Conservation (phyloP, 2,888 invertebrate species). For the Gisinianus flammeolus region DNA sequence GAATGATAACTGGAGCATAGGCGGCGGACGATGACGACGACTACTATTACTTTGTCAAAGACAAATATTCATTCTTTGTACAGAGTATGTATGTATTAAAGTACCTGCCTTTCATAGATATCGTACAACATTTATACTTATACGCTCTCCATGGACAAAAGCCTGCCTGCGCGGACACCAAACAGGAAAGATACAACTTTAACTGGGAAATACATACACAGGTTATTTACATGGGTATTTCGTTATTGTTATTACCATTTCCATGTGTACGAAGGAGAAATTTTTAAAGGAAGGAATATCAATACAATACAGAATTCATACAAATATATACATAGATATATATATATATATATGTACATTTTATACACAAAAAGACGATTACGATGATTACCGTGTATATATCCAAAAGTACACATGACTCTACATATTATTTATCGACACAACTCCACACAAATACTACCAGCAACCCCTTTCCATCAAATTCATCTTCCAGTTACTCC, state of each 20-base stretch:
- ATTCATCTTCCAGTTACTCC: slow-evolving; percentile 6
- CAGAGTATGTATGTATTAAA: background rate
- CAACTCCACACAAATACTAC: background rate
- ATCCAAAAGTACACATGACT: background rate
- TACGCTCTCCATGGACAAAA: background rate
- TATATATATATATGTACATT: background rate
- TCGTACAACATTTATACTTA: background rate
- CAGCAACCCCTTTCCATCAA: slow-evolving; percentile 1
- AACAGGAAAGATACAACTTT: background rate
- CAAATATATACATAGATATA: background rate
- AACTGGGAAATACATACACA: background rate
- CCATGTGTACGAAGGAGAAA: background rate
- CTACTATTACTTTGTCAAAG: background rate
- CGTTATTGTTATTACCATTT: background rate
- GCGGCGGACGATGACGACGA: background rate
- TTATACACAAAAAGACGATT: background rate
- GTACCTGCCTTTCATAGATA: background rate
- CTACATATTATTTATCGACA: background rate
- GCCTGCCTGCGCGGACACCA: background rate
- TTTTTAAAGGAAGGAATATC: background rate
- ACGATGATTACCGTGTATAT: too few species aligned
- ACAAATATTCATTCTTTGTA: background rate
- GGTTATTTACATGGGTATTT: background rate
- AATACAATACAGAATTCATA: too few species aligned
- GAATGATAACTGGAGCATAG: background rate